Base-by-base conservation (phyloP, 2,888 invertebrate genomes). In the Meteorus cinctellus region DNA sequence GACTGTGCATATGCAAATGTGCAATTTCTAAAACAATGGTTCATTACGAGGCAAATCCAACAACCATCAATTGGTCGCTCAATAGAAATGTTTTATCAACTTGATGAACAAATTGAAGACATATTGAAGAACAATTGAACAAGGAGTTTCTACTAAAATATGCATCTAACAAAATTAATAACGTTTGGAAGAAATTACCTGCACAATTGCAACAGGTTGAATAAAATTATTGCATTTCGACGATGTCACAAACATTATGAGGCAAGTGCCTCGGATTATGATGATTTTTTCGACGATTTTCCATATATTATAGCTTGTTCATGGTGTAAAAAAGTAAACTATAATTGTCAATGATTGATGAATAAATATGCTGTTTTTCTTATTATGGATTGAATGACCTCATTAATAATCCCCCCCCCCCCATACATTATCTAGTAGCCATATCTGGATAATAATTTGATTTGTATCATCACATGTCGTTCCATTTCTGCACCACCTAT, bases 1-100 rank as follows among this genome's bases (percentile, higher is more conserved):
- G 19, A 4, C 1, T 59, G 69, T 36, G 55, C 69, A 5, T 4
- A 8, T 34, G 31, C 34, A 19, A 71, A 71, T 41, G 71, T 71
- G 10, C 36, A 16, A 24, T 12, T 16, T 19, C 19, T 48, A 12
- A 60, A 24, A 45, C 27, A 34, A 1, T 62, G 71, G 71, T 71
- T 60, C 16, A 2, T 27, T 3, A 14, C 14, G 2, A 71, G 36
- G 14, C 16, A 12, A 4, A 24, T 14, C 5, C 19, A 19, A 24
- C 4, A 16, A 27, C 41, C 34, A 65, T 65, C 65, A 16, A 31
- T 62, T 1, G 24, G 27, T 4, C 16, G 24, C 36, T 71, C 71
- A 36, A 34, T 71, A 2, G 8, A 24, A 62, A 19, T 41, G 10
- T 62, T 60, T 16, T 60, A 60, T 59, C 59, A 71, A 5, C 41